These are phyloP conservation scores for Oreochromis aureus DNA, from an alignment of 2,113 vertebrate species.

Conservation along the genomic window DNA sequence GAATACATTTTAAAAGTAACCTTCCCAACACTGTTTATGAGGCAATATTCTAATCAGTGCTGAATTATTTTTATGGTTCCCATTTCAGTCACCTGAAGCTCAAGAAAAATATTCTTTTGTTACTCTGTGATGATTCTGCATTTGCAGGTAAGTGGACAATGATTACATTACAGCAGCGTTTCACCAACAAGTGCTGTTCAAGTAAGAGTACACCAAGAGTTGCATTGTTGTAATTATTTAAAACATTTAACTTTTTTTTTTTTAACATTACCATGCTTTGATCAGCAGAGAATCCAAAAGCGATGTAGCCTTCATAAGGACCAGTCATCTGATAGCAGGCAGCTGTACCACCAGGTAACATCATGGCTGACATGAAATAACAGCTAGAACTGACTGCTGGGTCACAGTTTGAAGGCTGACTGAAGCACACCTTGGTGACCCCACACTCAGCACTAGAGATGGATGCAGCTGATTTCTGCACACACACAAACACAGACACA, in stretches of 20 bases:
- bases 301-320: constrained; percentile 60
- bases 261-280: constrained; percentile 62
- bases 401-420: constrained; percentile 57
- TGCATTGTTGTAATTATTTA: background rate
- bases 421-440: constrained; percentile 67
- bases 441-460: constrained; percentile 60
- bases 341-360: background rate
- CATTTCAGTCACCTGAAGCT: too few relatives aligned
- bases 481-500: background rate
- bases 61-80: too few relatives aligned
- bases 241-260: background rate
- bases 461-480: constrained; percentile 71
- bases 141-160: too few relatives aligned
- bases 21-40: too few relatives aligned
- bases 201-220: background rate
- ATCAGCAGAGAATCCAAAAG: constrained; percentile 76
- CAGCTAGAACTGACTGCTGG: constrained; percentile 44
- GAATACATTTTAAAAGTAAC: too few relatives aligned
- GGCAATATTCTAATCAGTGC: too few relatives aligned
- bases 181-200: background rate
- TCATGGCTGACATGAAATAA: constrained; percentile 38
- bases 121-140: too few relatives aligned
- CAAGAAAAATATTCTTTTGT: background rate
- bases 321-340: constrained; percentile 62
- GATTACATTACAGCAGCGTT: too few relatives aligned